Percentiles rank a stretch among this genome's conserved stretches.
Evolutionary conservation across 2,113 vertebrate genomes (phyloP).

Genomic region (Oryzias javanicus): DNA sequence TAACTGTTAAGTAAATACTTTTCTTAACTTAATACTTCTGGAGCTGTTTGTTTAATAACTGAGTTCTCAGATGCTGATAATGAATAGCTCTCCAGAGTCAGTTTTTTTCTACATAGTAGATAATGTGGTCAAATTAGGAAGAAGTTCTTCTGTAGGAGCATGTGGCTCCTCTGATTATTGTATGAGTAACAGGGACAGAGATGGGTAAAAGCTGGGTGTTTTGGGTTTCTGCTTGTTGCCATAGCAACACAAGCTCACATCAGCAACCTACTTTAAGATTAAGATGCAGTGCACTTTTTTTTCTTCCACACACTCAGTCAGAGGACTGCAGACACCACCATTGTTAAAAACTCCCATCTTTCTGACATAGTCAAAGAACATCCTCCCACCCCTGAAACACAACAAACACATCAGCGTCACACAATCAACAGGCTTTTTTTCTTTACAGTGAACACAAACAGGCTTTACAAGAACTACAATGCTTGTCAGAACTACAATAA

Average conservation of each 20-base stretch:
- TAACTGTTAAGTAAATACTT: too few relatives aligned
- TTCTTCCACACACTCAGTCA: too few relatives aligned
- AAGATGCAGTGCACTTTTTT: too few relatives aligned
- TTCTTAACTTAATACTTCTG: too few relatives aligned
- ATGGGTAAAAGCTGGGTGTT: constrained; percentile 1
- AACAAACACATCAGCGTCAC: background rate
- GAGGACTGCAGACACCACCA: too few relatives aligned
- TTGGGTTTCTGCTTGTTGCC: constrained; percentile 40
- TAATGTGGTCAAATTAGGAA: background rate
- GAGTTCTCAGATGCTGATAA: too few relatives aligned
- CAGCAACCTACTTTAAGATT: background rate
- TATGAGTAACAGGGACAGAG: constrained; percentile 2
- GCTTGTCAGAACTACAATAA: too few relatives aligned
- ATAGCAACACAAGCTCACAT: constrained; percentile 46
- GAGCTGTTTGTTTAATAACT: too few relatives aligned
- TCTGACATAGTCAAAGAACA: constrained; percentile 98
- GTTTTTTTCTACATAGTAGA: background rate
- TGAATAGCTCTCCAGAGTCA: too few relatives aligned
- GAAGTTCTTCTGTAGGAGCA: background rate
- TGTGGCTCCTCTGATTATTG: background rate
- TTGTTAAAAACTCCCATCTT: constrained; percentile 73
- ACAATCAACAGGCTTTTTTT: background rate
- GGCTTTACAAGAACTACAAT: too few relatives aligned
- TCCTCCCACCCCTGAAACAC: constrained; percentile 86
- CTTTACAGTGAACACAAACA: too few relatives aligned